Base-by-base conservation (phyloP, 2,888 invertebrate genomes). In the Trissolcus japonicus region DNA sequence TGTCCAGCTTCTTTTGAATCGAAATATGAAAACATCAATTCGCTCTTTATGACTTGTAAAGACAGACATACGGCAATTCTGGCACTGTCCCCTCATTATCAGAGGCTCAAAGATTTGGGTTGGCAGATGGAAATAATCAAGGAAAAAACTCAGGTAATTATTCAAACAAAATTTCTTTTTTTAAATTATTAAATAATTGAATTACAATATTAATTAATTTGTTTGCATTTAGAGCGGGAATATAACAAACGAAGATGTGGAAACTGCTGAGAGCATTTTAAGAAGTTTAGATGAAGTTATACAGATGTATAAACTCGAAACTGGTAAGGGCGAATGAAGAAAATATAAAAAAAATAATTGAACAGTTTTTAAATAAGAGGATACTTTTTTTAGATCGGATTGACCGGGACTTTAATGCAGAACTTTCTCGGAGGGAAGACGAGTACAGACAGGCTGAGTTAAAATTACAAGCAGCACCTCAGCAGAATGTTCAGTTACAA, bases 401-500 rank as follows among this genome's bases (percentile, higher is more conserved):
- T 60, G 81, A 87, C 19, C 60, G 75, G 25, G 78, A 75, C 7
- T 84, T 83, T 62, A 83, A 86, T 40, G 82, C 80, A 55, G 85
- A 86, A 79, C 79, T 84, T 51, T 81, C 80, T 6, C 69, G 80
- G 25, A 89, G 90, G 50, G 91, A 91, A 7, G 88, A 90, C 78
- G 93, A 92, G 83, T 90, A 92, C 0, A 90, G 90, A 80, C 90
- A 91, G 80, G 92, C 92, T n/a, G 91, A 85, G 60, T 53, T 80
- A 21, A 78, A 81, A 66, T 73, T 78, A 3, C 81, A 82, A 54
- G 46, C 79, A 14, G 71, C 74, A 9, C 43, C 48, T 14, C 54
- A 72, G 29, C 63, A 54, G n/a, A 57, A 60, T 51, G 17, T 41
- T 17, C 80, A 79, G 72, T 60, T 46, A 16, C 59, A 35, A 66